A percentile compares a stretch with the other conserved stretches of the same genome.
These are phyloP conservation scores for Vollenhovia emeryi DNA, from an alignment of 1,140 invertebrate genomes.

Conservation along the genomic window DNA sequence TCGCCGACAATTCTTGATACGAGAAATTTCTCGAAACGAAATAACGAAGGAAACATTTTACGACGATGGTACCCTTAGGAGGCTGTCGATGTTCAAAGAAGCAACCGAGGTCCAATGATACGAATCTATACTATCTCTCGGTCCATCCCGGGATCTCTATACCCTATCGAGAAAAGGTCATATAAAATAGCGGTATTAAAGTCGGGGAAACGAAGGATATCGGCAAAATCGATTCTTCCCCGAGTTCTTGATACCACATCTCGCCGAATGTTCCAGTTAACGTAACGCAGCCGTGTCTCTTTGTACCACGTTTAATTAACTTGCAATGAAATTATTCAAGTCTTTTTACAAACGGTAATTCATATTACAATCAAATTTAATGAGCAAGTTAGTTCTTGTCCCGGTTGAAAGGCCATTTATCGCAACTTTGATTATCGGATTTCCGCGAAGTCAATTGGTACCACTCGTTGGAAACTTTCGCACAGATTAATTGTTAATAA, in stretches of 20 bases:
- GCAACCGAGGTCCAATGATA: conserved; percentile 38
- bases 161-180: conserved; percentile 9
- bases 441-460: conserved; percentile 41
- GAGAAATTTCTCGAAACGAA: neutral
- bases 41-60: conserved; percentile 52
- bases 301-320: conserved; percentile 39
- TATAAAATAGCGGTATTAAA: conserved; percentile 39
- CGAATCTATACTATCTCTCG: conserved; percentile 57
- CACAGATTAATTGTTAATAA: conserved; percentile 37
- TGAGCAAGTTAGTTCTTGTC: conserved; percentile 33
- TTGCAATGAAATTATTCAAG: neutral
- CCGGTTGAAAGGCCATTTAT: conserved; percentile 48
- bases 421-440: conserved; percentile 48
- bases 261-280: neutral
- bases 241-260: neutral
- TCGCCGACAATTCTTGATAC: neutral
- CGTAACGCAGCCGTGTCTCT: neutral
- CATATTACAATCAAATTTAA: conserved; percentile 34
- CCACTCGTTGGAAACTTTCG: conserved; percentile 32
- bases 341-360: conserved; percentile 20
- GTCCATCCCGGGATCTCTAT: conserved; percentile 23
- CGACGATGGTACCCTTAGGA: conserved; percentile 4
- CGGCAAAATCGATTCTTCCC: neutral
- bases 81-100: conserved; percentile 9
- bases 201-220: neutral